Conservation (phyloP, 2,113 vertebrate species). For the Atlantisia rogersi region DNA sequence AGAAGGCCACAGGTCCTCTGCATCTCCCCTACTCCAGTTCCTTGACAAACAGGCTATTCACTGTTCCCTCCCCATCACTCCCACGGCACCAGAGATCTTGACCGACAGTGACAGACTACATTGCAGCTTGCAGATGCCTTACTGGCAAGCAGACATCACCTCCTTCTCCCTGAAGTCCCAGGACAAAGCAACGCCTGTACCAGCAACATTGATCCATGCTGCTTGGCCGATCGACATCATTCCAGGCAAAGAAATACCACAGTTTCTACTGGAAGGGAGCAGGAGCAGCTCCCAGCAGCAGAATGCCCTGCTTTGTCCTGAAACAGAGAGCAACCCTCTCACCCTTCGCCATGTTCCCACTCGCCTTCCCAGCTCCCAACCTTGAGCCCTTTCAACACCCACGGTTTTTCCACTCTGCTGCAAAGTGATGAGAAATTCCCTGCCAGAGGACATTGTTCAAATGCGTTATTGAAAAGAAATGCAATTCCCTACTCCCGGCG, state of each 20-base stretch:
- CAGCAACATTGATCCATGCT: neutral
- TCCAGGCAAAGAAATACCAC: neutral
- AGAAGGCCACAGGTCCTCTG: neutral
- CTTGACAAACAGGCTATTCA: neutral
- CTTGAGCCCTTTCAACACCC: conserved; percentile 51
- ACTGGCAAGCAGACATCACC: neutral
- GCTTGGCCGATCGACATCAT: neutral
- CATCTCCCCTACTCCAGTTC: neutral
- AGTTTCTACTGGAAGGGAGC: conserved; percentile 9
- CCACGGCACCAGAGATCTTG: neutral
- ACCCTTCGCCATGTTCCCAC: conserved; percentile 29
- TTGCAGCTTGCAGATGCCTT: neutral
- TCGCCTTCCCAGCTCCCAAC: conserved; percentile 6
- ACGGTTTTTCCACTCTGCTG: conserved; percentile 49
- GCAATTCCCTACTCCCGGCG: neutral
- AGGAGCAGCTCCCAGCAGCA: neutral
- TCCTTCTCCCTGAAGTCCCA: neutral
- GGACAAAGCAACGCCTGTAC: conserved; percentile 33
- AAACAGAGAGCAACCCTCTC: neutral
- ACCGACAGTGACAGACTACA: neutral
- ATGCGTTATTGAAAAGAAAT: neutral
- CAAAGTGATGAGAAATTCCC: neutral
- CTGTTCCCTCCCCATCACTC: neutral
- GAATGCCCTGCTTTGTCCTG: conserved; percentile 50
- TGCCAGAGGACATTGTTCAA: conserved; percentile 24